These are phyloP conservation scores for Hermaeophaga mercurialis DNA, from an alignment of 2,888 invertebrate genomes.

Conservation along the genomic window DNA sequence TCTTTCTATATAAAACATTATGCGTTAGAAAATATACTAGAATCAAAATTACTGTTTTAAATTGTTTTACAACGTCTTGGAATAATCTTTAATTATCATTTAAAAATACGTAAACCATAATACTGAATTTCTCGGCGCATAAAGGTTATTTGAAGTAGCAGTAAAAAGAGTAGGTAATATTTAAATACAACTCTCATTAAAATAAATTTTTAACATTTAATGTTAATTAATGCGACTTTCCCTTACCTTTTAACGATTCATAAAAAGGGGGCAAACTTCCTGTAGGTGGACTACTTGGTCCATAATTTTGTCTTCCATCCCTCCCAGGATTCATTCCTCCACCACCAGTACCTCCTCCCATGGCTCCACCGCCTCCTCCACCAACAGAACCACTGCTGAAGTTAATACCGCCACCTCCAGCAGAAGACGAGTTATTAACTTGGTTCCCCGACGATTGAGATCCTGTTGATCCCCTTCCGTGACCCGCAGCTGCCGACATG, in stretches of 20 bases:
- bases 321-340: constrained; percentile 74
- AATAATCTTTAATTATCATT: too few relatives aligned
- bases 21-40: too few relatives aligned
- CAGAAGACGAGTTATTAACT: constrained; percentile 16
- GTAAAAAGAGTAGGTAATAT: too few relatives aligned
- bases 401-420: constrained; percentile 32
- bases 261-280: constrained; percentile 89
- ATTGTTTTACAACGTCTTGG: too few relatives aligned
- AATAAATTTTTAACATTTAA: too few relatives aligned
- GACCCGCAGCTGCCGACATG: constrained; percentile 78
- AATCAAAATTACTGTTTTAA: too few relatives aligned
- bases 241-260: constrained; percentile 75
- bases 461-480: constrained; percentile 66
- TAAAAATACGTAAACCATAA: too few relatives aligned
- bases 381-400: constrained; percentile 59
- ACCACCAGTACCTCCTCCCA: constrained; percentile 69
- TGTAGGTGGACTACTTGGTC: constrained; percentile 86
- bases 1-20: constrained; percentile 47
- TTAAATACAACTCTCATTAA: too few relatives aligned
- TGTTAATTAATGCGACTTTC: too few relatives aligned
- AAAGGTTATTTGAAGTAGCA: too few relatives aligned
- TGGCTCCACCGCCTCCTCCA: constrained; percentile 61
- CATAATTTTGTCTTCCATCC: constrained; percentile 84
- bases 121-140: too few relatives aligned
- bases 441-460: constrained; percentile 42